Conservation (phyloP, 1,140 invertebrate genomes). For the Olivierus martensii region DNA sequence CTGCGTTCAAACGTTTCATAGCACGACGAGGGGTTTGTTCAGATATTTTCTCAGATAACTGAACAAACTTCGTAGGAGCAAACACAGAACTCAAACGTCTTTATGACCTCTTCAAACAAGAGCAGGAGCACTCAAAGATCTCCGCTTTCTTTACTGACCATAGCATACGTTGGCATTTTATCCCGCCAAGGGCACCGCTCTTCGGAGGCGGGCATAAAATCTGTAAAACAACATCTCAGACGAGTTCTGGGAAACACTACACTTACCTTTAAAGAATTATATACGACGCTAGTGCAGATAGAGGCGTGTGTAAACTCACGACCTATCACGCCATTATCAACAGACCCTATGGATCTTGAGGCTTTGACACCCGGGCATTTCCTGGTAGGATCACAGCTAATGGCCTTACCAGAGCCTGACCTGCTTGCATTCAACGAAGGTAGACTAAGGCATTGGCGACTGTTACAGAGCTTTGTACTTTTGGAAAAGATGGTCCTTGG, state of each 20-base stretch:
- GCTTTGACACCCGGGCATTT: constrained; percentile 24
- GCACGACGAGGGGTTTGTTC: constrained; percentile 20
- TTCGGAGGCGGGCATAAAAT: constrained; percentile 19
- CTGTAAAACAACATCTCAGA: constrained; percentile 20
- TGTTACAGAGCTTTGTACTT: not conserved
- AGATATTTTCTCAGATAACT: constrained; percentile 13
- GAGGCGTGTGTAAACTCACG: constrained; percentile 27
- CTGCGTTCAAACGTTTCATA: constrained; percentile 28
- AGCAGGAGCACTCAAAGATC: not conserved
- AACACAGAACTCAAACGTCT: constrained; percentile 5
- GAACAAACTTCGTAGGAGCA: constrained; percentile 9
- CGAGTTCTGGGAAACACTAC: not conserved
- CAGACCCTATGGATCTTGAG: constrained; percentile 24
- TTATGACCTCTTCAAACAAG: too few relatives aligned
- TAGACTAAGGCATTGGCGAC: constrained; percentile 13
- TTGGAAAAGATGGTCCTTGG: too few relatives aligned
- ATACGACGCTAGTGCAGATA: constrained; percentile 23
- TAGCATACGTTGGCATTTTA: constrained; percentile 24
- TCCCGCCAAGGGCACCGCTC: constrained; percentile 29
- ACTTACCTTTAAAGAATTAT: constrained; percentile 22
- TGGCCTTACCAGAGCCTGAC: too few relatives aligned
- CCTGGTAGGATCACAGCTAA: too few relatives aligned
- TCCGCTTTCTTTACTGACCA: not conserved
- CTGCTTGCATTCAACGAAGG: too few relatives aligned
- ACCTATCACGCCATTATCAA: constrained; percentile 21